Conservation (phyloP, 2,888 invertebrate genomes). For the Cerastis leucographa region DNA sequence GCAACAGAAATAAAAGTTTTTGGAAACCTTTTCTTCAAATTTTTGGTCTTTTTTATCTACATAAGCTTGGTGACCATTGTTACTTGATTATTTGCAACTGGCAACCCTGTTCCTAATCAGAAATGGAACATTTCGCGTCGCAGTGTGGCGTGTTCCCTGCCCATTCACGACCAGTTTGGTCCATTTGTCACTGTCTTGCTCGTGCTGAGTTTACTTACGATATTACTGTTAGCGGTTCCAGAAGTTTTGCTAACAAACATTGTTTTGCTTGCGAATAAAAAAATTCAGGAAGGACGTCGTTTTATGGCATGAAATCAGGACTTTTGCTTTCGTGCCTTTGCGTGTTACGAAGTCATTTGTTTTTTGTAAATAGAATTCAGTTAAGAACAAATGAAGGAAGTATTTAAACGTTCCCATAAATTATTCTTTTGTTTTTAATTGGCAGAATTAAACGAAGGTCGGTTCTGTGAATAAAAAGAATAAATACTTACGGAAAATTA, state of each 20-base stretch:
- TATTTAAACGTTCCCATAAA: slow-evolving; percentile 18
- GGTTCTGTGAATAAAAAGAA: slow-evolving; percentile 26
- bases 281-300: slow-evolving; percentile 16
- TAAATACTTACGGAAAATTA: slow-evolving; percentile 42
- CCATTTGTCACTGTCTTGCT: slow-evolving; percentile 58
- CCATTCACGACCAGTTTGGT: slow-evolving; percentile 52
- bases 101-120: slow-evolving; percentile 59
- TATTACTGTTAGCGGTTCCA: slow-evolving; percentile 39
- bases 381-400: slow-evolving; percentile 35
- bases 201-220: slow-evolving; percentile 47
- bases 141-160: slow-evolving; percentile 48
- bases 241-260: slow-evolving; percentile 49
- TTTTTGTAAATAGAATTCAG: slow-evolving; percentile 16
- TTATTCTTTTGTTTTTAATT: slow-evolving; percentile 34
- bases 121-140: slow-evolving; percentile 56
- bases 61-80: neutral
- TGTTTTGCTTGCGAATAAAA: slow-evolving; percentile 21
- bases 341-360: slow-evolving; percentile 37
- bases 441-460: slow-evolving; percentile 25
- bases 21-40: neutral
- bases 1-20: neutral
- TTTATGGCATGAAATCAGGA: slow-evolving; percentile 24
- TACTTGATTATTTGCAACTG: slow-evolving; percentile 30
- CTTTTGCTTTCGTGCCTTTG: slow-evolving; percentile 14
- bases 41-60: neutral